Base-by-base conservation (phyloP, 2,797 vertebrate genomes). In the Myripristis murdjan region DNA sequence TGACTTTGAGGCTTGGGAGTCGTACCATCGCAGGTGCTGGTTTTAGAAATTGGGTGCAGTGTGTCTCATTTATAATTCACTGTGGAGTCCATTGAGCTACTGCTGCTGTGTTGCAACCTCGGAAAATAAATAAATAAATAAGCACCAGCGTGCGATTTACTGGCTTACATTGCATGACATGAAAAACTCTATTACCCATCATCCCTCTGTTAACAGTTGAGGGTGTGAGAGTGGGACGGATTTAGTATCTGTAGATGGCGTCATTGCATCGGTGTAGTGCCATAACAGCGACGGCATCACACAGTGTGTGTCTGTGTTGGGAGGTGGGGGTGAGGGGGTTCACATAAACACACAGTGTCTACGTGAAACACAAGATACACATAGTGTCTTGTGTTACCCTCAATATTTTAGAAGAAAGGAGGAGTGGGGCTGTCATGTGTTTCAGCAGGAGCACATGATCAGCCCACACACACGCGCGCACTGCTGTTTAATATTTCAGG, bases 401-500 rank as follows among this genome's bases (percentile, higher is more conserved):
- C 39, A 24, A 20, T 24, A 48, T 24, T 72, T 15, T 20, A 41
- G 31, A 43, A 47, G 14, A 51, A 72, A 46, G 54, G 26, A 58
- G 54, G 33, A 57, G n/a, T 23, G 15, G 59, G 66, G 37, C 47
- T 22, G 31, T 23, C 5, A 51, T 39, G 55, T 55, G n/a, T 24
- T 28, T 35, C 33, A 35, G 28, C 28, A 31, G 33, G 33, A 9
- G 6, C 33, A 35, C 33, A 35, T 35, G 33, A 35, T 35, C 33
- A 35, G 7, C 33, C 35, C 33, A 31, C 28, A 7, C 28, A 31
- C 28, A 31, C 28, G 22, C 35, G 24, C 18, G 41, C 20, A 39
- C 35, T n/a, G n/a, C n/a, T 60, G 41, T 76, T 75, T 64, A 85
- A 82, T 90, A 81, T 91, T 80, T 81, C 52, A 89, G 35, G 20